phyloP scores from a whole-genome alignment of 1,140 invertebrate species.

The Stegodyphus dumicola region DNA sequence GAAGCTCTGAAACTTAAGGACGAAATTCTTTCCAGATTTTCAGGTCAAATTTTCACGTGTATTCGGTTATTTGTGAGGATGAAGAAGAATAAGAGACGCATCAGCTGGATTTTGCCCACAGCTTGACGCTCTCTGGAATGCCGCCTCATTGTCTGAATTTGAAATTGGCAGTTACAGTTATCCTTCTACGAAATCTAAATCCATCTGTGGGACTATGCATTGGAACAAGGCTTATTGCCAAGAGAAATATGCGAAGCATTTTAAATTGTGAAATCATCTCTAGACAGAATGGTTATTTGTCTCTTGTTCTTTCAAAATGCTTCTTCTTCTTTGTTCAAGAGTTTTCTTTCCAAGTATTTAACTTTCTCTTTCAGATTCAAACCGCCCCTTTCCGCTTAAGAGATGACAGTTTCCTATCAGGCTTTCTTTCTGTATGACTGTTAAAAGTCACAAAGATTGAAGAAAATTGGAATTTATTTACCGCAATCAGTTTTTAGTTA shows the following conservation, averaged over 20 bases:
- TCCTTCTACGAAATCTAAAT: constrained; percentile 68
- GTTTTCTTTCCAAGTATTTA: not conserved
- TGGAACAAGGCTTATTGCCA: constrained; percentile 67
- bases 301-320: too few relatives aligned
- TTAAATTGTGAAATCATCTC: not conserved
- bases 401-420: not conserved
- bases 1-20: too few relatives aligned
- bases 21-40: too few relatives aligned
- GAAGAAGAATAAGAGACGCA: not conserved
- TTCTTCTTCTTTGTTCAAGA: too few relatives aligned
- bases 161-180: constrained; percentile 67
- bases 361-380: not conserved
- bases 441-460: not conserved
- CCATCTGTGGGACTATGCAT: constrained; percentile 65
- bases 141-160: constrained; percentile 68
- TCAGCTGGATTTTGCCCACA: constrained; percentile 27
- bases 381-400: not conserved
- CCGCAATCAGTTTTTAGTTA: not conserved
- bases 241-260: not conserved
- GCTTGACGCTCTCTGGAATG: constrained; percentile 65
- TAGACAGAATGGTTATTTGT: not conserved
- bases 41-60: not conserved
- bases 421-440: constrained; percentile 1
- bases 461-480: not conserved
- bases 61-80: not conserved